Base-by-base conservation (phyloP, 2,113 vertebrate species). In the Hippocampus zosterae region DNA sequence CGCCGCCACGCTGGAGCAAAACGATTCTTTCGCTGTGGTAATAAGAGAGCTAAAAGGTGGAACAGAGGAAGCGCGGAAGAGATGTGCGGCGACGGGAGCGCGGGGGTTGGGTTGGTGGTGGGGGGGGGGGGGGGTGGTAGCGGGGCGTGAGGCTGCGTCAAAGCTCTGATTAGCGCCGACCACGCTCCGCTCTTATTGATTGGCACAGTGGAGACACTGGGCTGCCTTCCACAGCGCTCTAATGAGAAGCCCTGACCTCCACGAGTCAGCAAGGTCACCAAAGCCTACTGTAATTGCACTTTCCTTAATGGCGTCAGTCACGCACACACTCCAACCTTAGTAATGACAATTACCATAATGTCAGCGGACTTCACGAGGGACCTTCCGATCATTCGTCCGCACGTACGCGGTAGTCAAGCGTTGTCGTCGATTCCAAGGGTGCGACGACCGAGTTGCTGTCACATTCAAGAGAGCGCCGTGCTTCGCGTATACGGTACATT, bases 191-290 rank as follows among this genome's bases (percentile, higher is more conserved):
- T 85, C 82, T 84, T 92, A 93, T 93, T 93, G 92, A 93, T 93
- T 93, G 92, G 92, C 92, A 92, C 89, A 84, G 88, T 78, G 87
- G 90, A 93, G 91, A 92, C 91, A 90, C 89, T 84, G 88, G 92
- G 91, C 92, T 92, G 90, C 90, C 88, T 92, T 93, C 92, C 88
- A 92, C 90, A 84, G 76, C 87, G 78, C 90, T 92, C 92, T 93
- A 93, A 93, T 93, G 92, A 93, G 92, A 91, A 91, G 90, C 84
- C 85, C 87, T 92, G 91, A 93, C 92, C 92, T 93, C 92, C 89
- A 81, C 88, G 84, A 90, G 89, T 92, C 92, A 92, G 91, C 92
- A 93, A 93, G 92, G 92, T 93, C 92, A 91, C 87, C 88, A 86
- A 79, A 89, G 87, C 90, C 90, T 90, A 91, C 92, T 91, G 92